Evolutionary conservation across 2,797 vertebrate species (phyloP), one percentile per base, ranked within the genome.

Genomic region (Galaxias olidus): DNA sequence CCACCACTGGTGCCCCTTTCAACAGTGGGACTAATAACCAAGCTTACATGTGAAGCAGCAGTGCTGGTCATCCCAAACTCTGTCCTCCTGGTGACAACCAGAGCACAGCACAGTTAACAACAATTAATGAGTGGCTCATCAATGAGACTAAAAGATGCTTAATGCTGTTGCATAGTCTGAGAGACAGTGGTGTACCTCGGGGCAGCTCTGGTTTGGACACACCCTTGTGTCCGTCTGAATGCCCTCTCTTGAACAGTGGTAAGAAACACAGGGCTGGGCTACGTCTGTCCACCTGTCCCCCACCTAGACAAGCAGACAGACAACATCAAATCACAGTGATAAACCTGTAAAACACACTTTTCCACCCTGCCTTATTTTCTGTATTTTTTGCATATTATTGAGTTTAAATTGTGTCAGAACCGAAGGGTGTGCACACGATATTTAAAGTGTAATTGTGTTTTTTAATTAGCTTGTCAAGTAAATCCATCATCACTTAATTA

Each of bases 211-310:
- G 17, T 2, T 9, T 0, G 77, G 70, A 81, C 87, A 92, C 60
- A 78, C 65, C 53, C 12, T 78, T 0, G 44, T 83, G 56, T 77
- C 71, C 5, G 69, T 73, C 45, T 80, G 75, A 66, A 73, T 57
- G 11, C 88, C 89, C 0, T 80, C 73, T 4, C 0, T 61, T 30
- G 65, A 81, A 68, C 91, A 92, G 30, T 4, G 75, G 51, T 85
- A 84, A 1, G 70, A 84, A 17, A 54, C 17, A 47, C 91, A 91
- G 17, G 83, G 86, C 18, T 51, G 13, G 6, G n/a, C 4, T 0
- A 19, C 0, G 48, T 90, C 80, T 13, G 8, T 83, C 91, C 91
- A 92, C 0, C 3, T 74, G 10, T 88, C 87, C 56, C 89, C 90
- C 44, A 90, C 48, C 91, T 92, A 46, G 4, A 52, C 15, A 40